Percentiles rank a stretch among this genome's conserved stretches.
Conservation (phyloP, 2,797 vertebrate species). For the Sparus aurata region DNA sequence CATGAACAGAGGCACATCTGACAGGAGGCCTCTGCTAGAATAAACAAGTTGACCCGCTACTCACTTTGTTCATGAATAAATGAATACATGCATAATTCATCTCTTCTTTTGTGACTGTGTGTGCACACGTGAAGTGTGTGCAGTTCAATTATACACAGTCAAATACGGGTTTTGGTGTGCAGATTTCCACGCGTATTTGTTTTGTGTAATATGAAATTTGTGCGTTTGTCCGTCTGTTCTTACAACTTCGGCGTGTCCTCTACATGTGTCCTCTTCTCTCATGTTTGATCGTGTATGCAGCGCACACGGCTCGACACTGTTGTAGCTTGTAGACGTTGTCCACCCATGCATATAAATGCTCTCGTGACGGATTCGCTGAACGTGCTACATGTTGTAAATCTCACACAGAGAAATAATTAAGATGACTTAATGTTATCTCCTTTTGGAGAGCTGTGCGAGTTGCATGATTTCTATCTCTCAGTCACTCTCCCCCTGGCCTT, state of each 20-base stretch:
- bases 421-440: constrained; percentile 54
- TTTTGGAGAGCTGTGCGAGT: constrained; percentile 36
- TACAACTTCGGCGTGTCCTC: constrained; percentile 15
- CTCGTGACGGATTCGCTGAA: constrained; percentile 32
- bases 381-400: constrained; percentile 41
- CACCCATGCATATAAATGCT: constrained; percentile 43
- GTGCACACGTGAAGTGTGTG: constrained; percentile 22
- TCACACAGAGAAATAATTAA: constrained; percentile 55
- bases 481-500: constrained; percentile 23
- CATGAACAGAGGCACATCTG: constrained; percentile 34
- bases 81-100: constrained; percentile 54
- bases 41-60: constrained; percentile 60
- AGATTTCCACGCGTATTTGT: constrained; percentile 23
- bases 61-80: constrained; percentile 68
- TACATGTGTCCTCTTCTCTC: constrained; percentile 33
- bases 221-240: not conserved
- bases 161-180: constrained; percentile 29
- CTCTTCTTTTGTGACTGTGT: constrained; percentile 23
- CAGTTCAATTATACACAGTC: constrained; percentile 34
- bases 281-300: constrained; percentile 17
- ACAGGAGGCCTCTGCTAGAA: constrained; percentile 51
- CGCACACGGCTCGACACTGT: not conserved
- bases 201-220: constrained; percentile 19
- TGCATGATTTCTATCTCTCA: constrained; percentile 50
- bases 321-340: constrained; percentile 26